Evolutionary conservation across 2,797 vertebrate species (phyloP), one percentile per base, ranked within the genome.

Genomic region (Lycodopsis pacificus): DNA sequence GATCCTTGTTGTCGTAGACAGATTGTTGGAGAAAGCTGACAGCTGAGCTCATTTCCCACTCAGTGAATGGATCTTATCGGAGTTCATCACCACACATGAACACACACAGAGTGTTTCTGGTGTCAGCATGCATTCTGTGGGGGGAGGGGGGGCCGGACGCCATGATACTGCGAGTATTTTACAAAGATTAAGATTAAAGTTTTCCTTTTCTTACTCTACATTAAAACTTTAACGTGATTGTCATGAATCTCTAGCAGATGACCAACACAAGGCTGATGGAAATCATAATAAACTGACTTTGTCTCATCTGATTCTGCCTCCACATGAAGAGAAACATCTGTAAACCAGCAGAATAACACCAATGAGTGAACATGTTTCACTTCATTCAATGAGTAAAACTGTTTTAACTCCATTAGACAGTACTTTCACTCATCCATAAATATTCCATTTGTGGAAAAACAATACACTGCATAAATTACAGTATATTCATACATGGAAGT

Each of bases 41-140:
- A 15, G 86, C 85, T 91, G 91, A 92, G 93, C 87, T 92, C 89
- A 92, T 74, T 87, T 93, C 91, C 92, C 83, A 66, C 56, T 65
- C 51, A 2, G 71, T 91, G 86, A 92, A 90, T 66, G 83, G 83
- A 76, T 63, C 71, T 89, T 81, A 93, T 92, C 89, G 70, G 46
- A 62, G 73, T 58, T 77, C 80, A 80, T 34, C 73, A 38, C 64
- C 76, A 25, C 77, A 77, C 79, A 70, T 42, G 65, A 9, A 53
- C 71, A 76, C 78, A 77, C 38, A 74, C 69, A 59, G 20, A 56
- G 53, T 44, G 81, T 83, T 87, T 63, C 19, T 27, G 56, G 71
- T 77, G 87, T 90, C 89, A 92, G 88, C 87, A 76, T 65, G 48
- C 68, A 68, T 7, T 65, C 73, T 61, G 57, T 22, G 48, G 44